phyloP scores from a whole-genome alignment of 2,113 vertebrate species.

The Ellobius talpinus region DNA sequence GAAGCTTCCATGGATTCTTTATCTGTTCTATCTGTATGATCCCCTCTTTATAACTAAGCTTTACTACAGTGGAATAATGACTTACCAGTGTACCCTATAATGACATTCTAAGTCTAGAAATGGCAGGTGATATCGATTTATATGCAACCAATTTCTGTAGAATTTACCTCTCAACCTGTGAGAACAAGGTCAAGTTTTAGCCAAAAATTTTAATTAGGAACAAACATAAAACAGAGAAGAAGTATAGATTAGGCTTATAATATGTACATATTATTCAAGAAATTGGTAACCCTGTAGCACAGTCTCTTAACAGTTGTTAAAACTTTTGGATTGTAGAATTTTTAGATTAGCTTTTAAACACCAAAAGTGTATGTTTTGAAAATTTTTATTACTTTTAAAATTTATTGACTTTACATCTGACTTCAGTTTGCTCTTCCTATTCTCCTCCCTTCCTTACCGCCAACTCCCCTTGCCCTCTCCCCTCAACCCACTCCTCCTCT shows the following conservation, averaged over 20 bases:
- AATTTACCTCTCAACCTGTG: slow-evolving; percentile 7
- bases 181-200: not conserved
- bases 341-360: slow-evolving; percentile 1
- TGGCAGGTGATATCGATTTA: not conserved
- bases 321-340: not conserved
- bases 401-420: not conserved
- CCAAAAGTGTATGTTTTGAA: not conserved
- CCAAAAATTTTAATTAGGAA: slow-evolving; percentile 28
- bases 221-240: not conserved
- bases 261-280: not conserved
- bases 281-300: not conserved
- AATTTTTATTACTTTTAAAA: not conserved
- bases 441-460: not conserved
- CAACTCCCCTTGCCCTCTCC: too few species aligned
- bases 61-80: not conserved
- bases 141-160: slow-evolving; percentile 30
- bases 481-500: not conserved
- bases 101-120: slow-evolving; percentile 14
- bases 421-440: not conserved
- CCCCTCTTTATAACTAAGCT: slow-evolving; percentile 63
- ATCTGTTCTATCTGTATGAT: slow-evolving; percentile 54
- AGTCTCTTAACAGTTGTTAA: not conserved
- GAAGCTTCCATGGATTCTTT: slow-evolving; percentile 78
- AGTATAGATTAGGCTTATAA: not conserved
- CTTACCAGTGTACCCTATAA: slow-evolving; percentile 25